A percentile compares a stretch with the other conserved stretches of the same genome.
These are phyloP conservation scores for Seladonia tumulorum DNA, from an alignment of 2,888 invertebrate species.

Conservation along the genomic window DNA sequence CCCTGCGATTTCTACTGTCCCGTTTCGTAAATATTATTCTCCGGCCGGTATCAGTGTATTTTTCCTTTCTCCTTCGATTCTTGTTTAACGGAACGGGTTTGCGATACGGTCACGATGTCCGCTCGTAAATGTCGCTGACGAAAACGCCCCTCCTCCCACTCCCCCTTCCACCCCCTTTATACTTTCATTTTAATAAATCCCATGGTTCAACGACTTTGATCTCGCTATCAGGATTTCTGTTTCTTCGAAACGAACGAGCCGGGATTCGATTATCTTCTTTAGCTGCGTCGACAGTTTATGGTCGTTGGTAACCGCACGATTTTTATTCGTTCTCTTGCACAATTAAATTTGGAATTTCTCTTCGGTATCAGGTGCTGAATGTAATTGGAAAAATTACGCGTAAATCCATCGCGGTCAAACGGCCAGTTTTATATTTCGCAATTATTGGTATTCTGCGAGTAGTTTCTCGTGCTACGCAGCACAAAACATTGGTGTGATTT, in stretches of 20 bases:
- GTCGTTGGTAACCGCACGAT: too few species aligned
- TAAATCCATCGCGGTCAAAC: too few species aligned
- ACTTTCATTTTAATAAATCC: constrained; percentile 33
- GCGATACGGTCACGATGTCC: constrained; percentile 19
- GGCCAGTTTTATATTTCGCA: too few species aligned
- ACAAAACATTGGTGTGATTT: too few species aligned
- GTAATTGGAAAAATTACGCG: too few species aligned
- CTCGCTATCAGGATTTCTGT: constrained; percentile 8
- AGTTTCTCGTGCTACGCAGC: too few species aligned
- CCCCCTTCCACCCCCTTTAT: neutral
- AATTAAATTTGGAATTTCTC: too few species aligned
- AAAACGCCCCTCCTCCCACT: neutral
- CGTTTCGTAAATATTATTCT: constrained; percentile 16
- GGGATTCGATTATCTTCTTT: neutral
- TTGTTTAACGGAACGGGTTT: constrained; percentile 14
- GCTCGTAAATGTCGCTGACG: neutral
- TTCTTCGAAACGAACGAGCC: neutral
- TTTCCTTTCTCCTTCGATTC: neutral
- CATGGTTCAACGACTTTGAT: constrained; percentile 43
- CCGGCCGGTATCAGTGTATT: constrained; percentile 26
- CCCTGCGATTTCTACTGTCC: neutral
- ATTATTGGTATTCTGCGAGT: too few species aligned
- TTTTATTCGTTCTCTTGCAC: too few species aligned
- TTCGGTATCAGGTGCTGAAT: too few species aligned
- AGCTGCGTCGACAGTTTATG: neutral